phyloP scores from a whole-genome alignment of 2,888 invertebrate genomes.

The Hyposoter didymator region DNA sequence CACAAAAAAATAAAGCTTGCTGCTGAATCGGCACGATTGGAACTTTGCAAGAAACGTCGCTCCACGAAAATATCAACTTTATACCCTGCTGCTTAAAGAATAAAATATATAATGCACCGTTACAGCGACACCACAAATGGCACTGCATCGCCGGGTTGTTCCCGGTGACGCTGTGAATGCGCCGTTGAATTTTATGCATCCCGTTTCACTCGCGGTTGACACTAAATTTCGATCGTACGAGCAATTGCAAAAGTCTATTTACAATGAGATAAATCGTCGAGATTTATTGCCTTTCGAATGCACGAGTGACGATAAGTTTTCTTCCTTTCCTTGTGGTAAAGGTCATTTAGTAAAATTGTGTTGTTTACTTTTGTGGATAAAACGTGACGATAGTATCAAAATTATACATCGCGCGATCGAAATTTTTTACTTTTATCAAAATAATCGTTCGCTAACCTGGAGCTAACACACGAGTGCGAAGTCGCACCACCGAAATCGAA shows the following conservation, averaged over 20 bases:
- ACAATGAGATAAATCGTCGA: not conserved
- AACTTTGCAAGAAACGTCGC: not conserved
- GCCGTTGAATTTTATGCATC: conserved; percentile 7
- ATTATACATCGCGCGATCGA: not conserved
- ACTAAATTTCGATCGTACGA: conserved; percentile 15
- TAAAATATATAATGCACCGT: not conserved
- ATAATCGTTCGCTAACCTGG: not conserved
- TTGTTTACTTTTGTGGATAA: not conserved
- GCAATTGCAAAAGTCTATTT: conserved; percentile 10
- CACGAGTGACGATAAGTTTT: conserved; percentile 1
- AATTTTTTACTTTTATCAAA: not conserved
- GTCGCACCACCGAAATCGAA: too few species aligned
- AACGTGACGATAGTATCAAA: not conserved
- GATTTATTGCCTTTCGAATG: conserved; percentile 1
- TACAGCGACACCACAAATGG: not conserved
- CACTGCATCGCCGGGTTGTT: not conserved
- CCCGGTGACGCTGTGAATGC: not conserved
- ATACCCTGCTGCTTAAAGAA: too few species aligned
- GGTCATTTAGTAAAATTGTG: not conserved
- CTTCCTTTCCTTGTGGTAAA: conserved; percentile 8
- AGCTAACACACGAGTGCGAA: too few species aligned
- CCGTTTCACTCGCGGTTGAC: conserved; percentile 44
- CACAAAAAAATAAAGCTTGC: conserved; percentile 16
- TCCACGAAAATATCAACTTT: not conserved
- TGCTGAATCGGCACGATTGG: not conserved